Evolutionary conservation across 2,113 vertebrate genomes (phyloP).

Genomic region (Notarius quadriscutis): DNA sequence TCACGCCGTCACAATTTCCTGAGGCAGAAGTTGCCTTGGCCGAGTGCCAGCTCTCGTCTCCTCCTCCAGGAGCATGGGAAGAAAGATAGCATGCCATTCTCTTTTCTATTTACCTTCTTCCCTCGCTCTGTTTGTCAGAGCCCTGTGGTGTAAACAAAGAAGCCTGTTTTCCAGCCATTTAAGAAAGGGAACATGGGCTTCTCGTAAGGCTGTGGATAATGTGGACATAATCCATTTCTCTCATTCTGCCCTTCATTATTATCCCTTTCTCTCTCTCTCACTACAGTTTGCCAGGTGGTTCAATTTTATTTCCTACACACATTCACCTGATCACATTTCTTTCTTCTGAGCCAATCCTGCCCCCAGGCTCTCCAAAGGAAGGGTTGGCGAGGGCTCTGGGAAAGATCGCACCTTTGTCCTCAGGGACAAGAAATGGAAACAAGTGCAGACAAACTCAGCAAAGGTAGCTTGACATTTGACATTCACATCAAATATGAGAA

Average conservation of each 20-base stretch:
- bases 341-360: conserved; percentile 22
- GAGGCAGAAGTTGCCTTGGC: conserved; percentile 22
- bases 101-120: conserved; percentile 45
- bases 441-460: not conserved
- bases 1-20: conserved; percentile 22
- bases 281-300: conserved; percentile 52
- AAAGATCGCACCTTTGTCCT: conserved; percentile 57
- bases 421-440: conserved; percentile 40
- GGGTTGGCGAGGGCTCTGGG: conserved; percentile 56
- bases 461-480: not conserved
- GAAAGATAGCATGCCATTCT: conserved; percentile 38
- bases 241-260: conserved; percentile 30
- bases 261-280: conserved; percentile 39
- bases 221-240: conserved; percentile 22
- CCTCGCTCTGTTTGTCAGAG: conserved; percentile 45
- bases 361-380: conserved; percentile 47
- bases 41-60: conserved; percentile 15
- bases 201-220: conserved; percentile 27
- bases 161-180: conserved; percentile 38
- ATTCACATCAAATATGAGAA: not conserved
- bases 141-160: conserved; percentile 52
- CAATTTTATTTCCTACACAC: conserved; percentile 63
- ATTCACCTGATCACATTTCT: conserved; percentile 61
- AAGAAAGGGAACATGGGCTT: not conserved
- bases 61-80: conserved; percentile 31